Conservation (phyloP, 2,797 vertebrate species). For the Argentina silus region DNA sequence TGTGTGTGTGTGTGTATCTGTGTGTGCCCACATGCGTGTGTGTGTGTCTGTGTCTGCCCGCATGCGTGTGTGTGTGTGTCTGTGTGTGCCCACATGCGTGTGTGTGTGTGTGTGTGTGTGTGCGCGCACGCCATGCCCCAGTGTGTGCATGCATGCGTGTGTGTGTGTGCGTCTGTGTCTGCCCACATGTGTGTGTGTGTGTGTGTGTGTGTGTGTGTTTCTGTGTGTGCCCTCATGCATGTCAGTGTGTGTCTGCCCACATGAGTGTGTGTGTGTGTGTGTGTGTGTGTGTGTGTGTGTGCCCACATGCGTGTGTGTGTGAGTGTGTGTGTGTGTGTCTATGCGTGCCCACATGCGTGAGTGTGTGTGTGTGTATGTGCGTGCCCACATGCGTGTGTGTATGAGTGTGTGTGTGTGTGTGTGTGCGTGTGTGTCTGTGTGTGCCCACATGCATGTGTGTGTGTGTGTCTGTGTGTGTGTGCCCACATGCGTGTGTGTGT, state of each 20-base stretch:
- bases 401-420: background rate
- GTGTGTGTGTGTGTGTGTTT: background rate
- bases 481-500: background rate
- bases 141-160: background rate
- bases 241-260: background rate
- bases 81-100: background rate
- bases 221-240: too few relatives aligned
- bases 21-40: background rate
- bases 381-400: too few relatives aligned
- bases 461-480: background rate
- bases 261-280: background rate
- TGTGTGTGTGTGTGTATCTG: too few relatives aligned
- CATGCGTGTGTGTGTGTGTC: background rate
- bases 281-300: background rate
- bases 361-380: background rate
- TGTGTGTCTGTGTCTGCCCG: slow-evolving; percentile 13
- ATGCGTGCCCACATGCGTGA: too few relatives aligned
- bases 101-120: background rate
- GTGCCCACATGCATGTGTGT: background rate
- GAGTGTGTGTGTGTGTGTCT: background rate
- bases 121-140: background rate
- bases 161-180: background rate
- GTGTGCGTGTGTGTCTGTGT: background rate
- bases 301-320: background rate
- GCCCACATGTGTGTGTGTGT: too few relatives aligned